Base-by-base conservation (phyloP, 2,888 invertebrate genomes). In the Thysanoteuthis rhombus region DNA sequence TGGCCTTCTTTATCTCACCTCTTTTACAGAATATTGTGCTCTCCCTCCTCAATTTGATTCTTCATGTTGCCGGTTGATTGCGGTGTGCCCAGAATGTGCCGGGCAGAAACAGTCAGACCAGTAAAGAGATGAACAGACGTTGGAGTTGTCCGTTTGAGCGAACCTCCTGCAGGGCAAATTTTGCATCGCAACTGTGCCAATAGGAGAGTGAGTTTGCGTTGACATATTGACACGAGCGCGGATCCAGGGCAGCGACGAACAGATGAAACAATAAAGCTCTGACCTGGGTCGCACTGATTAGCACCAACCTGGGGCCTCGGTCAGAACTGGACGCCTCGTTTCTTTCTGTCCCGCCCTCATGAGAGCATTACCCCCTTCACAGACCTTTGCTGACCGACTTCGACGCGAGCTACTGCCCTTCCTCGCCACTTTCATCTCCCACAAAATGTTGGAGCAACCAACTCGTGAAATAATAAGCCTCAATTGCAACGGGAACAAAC, bases 301-400 rank as follows among this genome's bases (percentile, higher is more conserved):
- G 40, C 40, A 91, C 42, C 91, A 91, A 91, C 91, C 91, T 91
- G 91, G 39, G 91, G 91, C 91, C 91, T 39, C 39, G 91, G 91
- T 91, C 91, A 91, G 42, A 40, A 40, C 91, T 91, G 91, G 42
- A 39, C 42, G 42, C 75, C 75, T n/a, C 75, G 75, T 75, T 75
- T 36, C n/a, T 75, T 75, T 75, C 75, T 75, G 75, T 75, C 75
- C 75, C 75, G 75, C 75, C 75, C 75, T 75, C 75, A 75, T n/a
- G 75, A 75, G 75, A 75, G n/a, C 75, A 75, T 36, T 75, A n/a
- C 75, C 75, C 52, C 75, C 75, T 75, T 75, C 75, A 75, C 75
- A 75, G 75, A 75, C 75, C 75, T 75, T 75, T n/a, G 75, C 75
- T 75, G 75, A 75, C 75, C 75, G 75, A n/a, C 75, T 75, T 75